phyloP scores from a whole-genome alignment of 2,888 invertebrate species.

The Eupeodes luniger region DNA sequence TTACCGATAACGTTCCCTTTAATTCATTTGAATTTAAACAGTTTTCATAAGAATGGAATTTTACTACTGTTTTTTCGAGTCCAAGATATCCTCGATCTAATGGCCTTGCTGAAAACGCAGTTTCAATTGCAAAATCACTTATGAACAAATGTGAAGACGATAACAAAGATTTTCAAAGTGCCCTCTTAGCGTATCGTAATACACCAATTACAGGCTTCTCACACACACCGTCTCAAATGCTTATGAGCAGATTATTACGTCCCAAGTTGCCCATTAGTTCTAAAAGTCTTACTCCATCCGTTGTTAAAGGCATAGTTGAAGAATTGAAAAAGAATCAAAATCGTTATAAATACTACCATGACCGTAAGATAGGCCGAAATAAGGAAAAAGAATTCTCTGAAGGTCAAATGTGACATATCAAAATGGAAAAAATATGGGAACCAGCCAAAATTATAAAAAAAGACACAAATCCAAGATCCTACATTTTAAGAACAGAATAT shows the following conservation, averaged over 20 bases:
- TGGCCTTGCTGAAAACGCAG: constrained; percentile 19
- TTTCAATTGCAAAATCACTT: constrained; percentile 6
- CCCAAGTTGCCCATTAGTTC: background rate
- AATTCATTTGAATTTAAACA: constrained; percentile 7
- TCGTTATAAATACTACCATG: background rate
- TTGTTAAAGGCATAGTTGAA: background rate
- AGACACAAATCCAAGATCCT: constrained; percentile 7
- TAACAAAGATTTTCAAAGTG: background rate
- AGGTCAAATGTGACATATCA: background rate
- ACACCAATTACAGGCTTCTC: background rate
- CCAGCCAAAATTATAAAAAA: constrained; percentile 1
- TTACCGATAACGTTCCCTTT: background rate
- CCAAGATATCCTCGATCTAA: constrained; percentile 20
- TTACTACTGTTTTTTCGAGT: background rate
- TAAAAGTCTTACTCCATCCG: background rate
- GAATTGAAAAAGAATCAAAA: background rate
- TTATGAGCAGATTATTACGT: constrained; percentile 9
- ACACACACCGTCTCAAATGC: constrained; percentile 1
- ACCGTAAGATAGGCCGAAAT: background rate
- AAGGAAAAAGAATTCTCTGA: background rate
- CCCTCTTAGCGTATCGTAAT: constrained; percentile 5
- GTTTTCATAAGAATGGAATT: constrained; percentile 5
- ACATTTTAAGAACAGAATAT: background rate
- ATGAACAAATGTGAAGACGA: constrained; percentile 5
- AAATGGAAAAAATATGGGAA: constrained; percentile 4